Evolutionary conservation across 2,113 vertebrate species (phyloP).

Genomic region (Alligator mississippiensis): DNA sequence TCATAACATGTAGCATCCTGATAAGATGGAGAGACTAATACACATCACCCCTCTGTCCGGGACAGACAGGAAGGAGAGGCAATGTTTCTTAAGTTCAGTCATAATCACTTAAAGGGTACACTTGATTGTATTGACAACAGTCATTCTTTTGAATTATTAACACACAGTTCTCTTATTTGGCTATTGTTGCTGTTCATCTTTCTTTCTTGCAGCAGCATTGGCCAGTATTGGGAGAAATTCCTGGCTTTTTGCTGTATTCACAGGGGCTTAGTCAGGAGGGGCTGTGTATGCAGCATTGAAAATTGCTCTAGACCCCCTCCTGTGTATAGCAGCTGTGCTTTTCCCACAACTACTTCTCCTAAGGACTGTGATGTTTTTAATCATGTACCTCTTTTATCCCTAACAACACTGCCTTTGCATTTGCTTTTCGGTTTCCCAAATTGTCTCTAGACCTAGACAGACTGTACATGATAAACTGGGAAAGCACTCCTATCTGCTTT

Average conservation of each 20-base stretch:
- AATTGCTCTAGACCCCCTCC: neutral
- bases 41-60: fast-evolving
- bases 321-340: neutral
- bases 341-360: neutral
- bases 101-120: neutral
- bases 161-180: neutral
- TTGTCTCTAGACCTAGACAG: neutral
- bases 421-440: neutral
- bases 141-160: neutral
- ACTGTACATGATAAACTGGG: neutral
- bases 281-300: neutral
- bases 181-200: neutral
- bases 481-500: neutral
- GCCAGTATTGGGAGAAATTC: neutral
- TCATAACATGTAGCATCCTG: neutral
- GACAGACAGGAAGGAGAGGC: no score
- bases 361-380: neutral
- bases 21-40: neutral
- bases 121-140: neutral
- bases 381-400: neutral
- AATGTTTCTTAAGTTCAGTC: neutral
- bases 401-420: neutral
- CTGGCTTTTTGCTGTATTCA: neutral
- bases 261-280: neutral
- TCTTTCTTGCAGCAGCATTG: neutral